These are phyloP conservation scores for Edolisoma coerulescens DNA, from an alignment of 2,113 vertebrate genomes.

Conservation along the genomic window DNA sequence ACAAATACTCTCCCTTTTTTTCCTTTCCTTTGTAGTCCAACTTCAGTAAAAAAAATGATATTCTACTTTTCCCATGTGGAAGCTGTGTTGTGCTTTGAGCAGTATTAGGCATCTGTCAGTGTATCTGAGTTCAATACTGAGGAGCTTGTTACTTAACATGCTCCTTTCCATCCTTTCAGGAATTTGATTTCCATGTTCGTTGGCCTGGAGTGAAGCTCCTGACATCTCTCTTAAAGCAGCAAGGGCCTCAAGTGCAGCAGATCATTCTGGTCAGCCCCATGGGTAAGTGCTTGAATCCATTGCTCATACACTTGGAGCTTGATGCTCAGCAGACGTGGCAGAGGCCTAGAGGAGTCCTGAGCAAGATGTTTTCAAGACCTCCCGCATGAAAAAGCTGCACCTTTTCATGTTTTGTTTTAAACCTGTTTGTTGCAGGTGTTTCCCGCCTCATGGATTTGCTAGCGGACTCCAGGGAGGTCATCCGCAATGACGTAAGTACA, in stretches of 20 bases:
- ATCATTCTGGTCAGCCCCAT: constrained; percentile 95
- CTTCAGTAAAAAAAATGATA: background rate
- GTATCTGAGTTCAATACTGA: background rate
- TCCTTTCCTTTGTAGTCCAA: background rate
- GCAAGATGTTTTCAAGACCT: background rate
- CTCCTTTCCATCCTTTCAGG: constrained; percentile 66
- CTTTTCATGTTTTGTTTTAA: background rate
- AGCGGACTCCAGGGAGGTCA: constrained; percentile 96
- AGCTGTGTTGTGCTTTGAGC: background rate
- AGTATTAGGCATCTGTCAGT: background rate
- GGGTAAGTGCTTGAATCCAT: constrained; percentile 75
- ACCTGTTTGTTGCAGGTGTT: constrained; percentile 77
- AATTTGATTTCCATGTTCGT: constrained; percentile 98
- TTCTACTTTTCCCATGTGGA: background rate
- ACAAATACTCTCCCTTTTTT: background rate
- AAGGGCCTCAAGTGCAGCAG: constrained; percentile 89
- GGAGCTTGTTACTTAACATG: background rate
- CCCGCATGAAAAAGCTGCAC: background rate
- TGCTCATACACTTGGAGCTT: background rate
- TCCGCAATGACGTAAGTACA: constrained; percentile 92
- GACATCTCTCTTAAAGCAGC: constrained; percentile 90
- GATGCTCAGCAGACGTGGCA: background rate
- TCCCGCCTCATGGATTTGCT: constrained; percentile 96
- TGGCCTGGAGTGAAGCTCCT: constrained; percentile 95
- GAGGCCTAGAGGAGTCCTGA: background rate